Base-by-base conservation (phyloP, 1,140 invertebrate species). In the Penaeus chinensis region DNA sequence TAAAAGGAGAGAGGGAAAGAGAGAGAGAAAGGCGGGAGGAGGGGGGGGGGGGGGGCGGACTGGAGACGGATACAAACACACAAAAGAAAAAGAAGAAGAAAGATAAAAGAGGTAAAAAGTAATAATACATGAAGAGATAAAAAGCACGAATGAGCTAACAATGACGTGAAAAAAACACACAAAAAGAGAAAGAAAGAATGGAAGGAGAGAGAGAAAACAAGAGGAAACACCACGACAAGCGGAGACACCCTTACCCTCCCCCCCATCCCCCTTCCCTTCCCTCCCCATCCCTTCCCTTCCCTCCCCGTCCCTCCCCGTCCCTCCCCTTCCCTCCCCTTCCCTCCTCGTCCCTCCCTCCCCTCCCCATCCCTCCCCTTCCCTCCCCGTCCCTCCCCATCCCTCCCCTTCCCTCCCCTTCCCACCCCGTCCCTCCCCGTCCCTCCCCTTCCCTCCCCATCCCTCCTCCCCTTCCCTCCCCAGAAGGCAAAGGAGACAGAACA, bases 351-450 rank as follows among this genome's bases (percentile, higher is more conserved):
- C 20, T 47, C 24, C 24, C 24, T 0, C 27, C 24, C 24, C 24
- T 27, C 69, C 19, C 10, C n/a, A 24, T 18, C 47, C 22, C 42
- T 27, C 74, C 82, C n/a, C 37, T 69, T 32, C 82, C 37, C 63
- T 83, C 65, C 71, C 24, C 42, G 20, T 85, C 37, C 63, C 60
- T 24, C 60, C 71, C 71, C 42, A 37, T 60, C 47, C 61, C 78
- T 60, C 78, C 61, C 78, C 61, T 54, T 60, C 78, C 61, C 78
- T 80, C 78, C 61, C 78, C 61, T n/a, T 60, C 78, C 54, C 78
- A 24, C 78, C 61, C 78, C 61, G 22, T 80, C 78, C 61, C 78
- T 80, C 78, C 61, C 78, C 61, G 22, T 80, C 47, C 61, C 47
- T 62, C 32, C 61, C 32, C 24, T 47, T 27, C 47, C 74, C 24